phyloP scores from a whole-genome alignment of 2,113 vertebrate species.

The Cryptoleucopteryx plumbea region DNA sequence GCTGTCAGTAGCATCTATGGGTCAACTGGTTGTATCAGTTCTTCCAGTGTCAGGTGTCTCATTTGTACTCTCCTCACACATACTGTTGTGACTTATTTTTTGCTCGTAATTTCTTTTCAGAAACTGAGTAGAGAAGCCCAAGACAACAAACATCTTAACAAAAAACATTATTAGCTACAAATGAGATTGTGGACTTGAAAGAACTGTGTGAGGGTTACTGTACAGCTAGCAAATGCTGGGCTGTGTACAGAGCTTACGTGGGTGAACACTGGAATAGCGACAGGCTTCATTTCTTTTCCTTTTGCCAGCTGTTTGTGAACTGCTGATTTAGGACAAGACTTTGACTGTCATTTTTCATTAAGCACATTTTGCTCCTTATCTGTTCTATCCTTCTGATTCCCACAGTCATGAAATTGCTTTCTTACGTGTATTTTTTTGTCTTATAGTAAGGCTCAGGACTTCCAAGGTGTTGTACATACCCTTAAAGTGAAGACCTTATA shows the following conservation, averaged over 20 bases:
- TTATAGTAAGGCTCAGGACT: not conserved
- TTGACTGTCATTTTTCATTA: not conserved
- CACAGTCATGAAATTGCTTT: not conserved
- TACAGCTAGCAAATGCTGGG: not conserved
- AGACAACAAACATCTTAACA: not conserved
- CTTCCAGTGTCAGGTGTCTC: not conserved
- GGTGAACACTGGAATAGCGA: not conserved
- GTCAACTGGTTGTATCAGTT: not conserved
- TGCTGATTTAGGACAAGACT: not conserved
- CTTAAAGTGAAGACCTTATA: not conserved
- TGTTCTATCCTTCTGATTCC: not conserved
- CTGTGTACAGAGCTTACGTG: rapidly evolving
- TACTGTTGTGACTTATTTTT: not conserved
- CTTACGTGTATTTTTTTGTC: not conserved
- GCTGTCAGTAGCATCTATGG: not conserved
- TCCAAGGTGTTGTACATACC: not conserved
- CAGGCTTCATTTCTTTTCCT: not conserved
- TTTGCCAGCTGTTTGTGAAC: not conserved
- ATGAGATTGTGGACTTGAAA: not conserved
- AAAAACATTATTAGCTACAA: not conserved
- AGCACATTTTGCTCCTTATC: not conserved
- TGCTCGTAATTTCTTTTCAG: not conserved
- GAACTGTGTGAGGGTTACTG: not conserved
- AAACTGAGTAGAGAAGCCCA: not conserved
- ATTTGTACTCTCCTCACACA: not conserved